Evolutionary conservation across 2,113 vertebrate genomes (phyloP).

Genomic region (Balaenoptera acutorostrata): DNA sequence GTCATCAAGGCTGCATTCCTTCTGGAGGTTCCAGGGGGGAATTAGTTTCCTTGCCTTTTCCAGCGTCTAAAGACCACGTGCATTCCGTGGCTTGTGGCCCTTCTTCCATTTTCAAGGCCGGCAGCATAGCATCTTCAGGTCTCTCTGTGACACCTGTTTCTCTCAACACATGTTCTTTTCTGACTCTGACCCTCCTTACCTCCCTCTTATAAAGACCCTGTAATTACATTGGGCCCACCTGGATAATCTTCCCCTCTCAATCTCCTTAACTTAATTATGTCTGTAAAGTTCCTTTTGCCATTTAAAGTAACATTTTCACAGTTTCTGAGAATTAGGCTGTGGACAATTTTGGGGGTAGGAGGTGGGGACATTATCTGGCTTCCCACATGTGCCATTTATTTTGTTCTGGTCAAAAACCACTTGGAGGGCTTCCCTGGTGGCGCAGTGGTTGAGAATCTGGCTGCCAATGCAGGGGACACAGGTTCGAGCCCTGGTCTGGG

Average conservation of each 20-base stretch:
- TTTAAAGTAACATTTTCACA: neutral
- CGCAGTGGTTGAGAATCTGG: too few species aligned
- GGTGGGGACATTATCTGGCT: neutral
- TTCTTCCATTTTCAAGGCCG: neutral
- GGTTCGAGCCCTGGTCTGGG: too few species aligned
- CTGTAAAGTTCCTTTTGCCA: neutral
- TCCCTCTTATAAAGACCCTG: neutral
- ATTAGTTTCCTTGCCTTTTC: neutral
- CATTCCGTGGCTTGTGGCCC: neutral
- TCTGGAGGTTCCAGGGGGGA: neutral
- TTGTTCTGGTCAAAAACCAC: neutral
- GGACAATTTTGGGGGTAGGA: neutral
- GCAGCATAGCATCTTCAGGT: neutral
- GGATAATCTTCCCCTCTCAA: neutral
- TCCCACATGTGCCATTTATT: neutral
- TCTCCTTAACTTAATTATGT: neutral
- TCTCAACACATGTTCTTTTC: neutral
- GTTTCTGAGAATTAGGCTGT: neutral
- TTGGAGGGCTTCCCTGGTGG: too few species aligned
- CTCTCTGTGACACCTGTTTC: neutral
- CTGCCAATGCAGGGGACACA: too few species aligned
- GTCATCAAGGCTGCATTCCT: neutral
- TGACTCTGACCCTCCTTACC: neutral
- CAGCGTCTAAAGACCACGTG: neutral
- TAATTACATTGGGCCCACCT: neutral